phyloP scores from a whole-genome alignment of 1,140 invertebrate genomes.

The Contarinia nasturtii region DNA sequence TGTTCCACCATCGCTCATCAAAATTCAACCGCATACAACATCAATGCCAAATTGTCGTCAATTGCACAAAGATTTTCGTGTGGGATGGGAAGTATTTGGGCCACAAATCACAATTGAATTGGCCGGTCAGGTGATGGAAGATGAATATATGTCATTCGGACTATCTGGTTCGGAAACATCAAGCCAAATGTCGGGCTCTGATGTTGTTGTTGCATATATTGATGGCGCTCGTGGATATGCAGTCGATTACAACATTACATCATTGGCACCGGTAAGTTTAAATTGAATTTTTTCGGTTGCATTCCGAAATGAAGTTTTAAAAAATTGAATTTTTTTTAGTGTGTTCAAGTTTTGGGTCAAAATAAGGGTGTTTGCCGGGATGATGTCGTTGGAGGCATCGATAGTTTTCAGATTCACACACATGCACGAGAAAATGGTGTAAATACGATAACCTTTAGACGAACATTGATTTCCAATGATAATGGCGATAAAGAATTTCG shows the following conservation, averaged over 20 bases:
- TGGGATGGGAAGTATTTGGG: constrained; percentile 79
- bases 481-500: constrained; percentile 55
- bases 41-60: constrained; percentile 67
- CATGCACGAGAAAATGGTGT: constrained; percentile 50
- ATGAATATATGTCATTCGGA: constrained; percentile 77
- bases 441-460: constrained; percentile 57
- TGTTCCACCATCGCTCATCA: constrained; percentile 63
- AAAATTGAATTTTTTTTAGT: constrained; percentile 29
- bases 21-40: constrained; percentile 32
- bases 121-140: constrained; percentile 50
- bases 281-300: neutral
- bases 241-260: constrained; percentile 71
- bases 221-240: constrained; percentile 51
- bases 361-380: constrained; percentile 76
- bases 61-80: constrained; percentile 62
- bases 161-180: constrained; percentile 49
- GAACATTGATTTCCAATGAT: constrained; percentile 54
- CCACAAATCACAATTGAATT: constrained; percentile 74
- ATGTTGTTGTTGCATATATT: constrained; percentile 61
- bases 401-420: constrained; percentile 57
- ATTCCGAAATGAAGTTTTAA: neutral
- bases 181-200: constrained; percentile 68
- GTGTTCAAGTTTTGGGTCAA: constrained; percentile 63
- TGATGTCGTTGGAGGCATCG: constrained; percentile 49
- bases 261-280: constrained; percentile 49